Base-by-base conservation (phyloP, 2,888 invertebrate genomes). In the Ichneumoninae sp. region DNA sequence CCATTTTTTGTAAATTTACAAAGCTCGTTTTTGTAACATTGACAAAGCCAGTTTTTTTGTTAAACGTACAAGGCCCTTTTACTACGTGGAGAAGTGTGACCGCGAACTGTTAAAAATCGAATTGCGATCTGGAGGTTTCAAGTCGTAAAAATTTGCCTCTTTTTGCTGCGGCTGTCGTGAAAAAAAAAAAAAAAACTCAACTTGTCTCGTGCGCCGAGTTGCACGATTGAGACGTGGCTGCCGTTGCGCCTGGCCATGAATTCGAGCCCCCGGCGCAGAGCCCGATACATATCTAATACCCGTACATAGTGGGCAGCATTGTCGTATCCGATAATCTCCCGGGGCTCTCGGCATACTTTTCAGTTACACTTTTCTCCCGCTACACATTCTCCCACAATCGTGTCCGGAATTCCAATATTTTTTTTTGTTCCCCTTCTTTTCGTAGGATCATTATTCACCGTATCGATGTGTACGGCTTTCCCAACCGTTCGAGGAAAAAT, bases 191-290 rank as follows among this genome's bases (percentile, higher is more conserved):
- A 81, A 81, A 79, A 79, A n/a, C 57, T 7, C 19, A 71, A 47
- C 16, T 63, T 52, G 74, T 54, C 50, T 54, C 44, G 13, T 44
- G 4, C 33, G 26, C 36, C 10, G 33, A 50, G 87, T 88, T 86
- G 79, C 83, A 87, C 85, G 89, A 89, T 89, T 87, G 86, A 89
- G 89, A 89, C 85, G 80, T 87, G 87, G 83, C 60, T 69, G 78
- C 44, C 52, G 50, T 26, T 40, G 54, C 57, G 78, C 50, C 54
- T 70, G 73, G 77, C 71, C 88, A 75, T 88, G 88, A 88, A 89
- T 89, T 84, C 75, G 69, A 50, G 36, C 36, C 68, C 40, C 60
- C 75, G 69, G 16, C 13, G 66, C 66, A 66, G n/a, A 33, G 36
- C 26, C 68, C 79, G 88, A 89, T 89, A 86, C 87, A 87, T 88